These are phyloP conservation scores for Pangasius larnaudii DNA, from an alignment of 2,797 vertebrate genomes.

Conservation along the genomic window DNA sequence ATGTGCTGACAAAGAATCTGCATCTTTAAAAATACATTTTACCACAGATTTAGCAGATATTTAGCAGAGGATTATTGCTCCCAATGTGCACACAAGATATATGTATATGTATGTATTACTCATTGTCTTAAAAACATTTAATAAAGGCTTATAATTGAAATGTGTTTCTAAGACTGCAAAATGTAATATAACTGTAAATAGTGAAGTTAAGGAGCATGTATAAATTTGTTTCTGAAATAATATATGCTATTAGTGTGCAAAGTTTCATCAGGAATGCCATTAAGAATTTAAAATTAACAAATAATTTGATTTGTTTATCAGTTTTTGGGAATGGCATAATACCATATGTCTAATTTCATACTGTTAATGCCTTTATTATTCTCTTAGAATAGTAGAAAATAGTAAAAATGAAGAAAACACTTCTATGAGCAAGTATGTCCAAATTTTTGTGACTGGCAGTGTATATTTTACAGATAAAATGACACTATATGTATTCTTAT, in stretches of 20 bases:
- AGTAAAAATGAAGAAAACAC: not conserved
- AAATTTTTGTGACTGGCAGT: too few species aligned
- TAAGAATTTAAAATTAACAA: not conserved
- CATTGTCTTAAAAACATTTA: not conserved
- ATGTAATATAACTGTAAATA: not conserved
- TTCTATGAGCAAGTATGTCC: not conserved
- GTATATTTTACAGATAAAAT: not conserved
- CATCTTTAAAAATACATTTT: not conserved
- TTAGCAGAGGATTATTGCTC: not conserved
- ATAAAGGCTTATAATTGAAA: not conserved
- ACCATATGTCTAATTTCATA: not conserved
- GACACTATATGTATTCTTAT: not conserved
- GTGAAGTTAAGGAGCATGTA: not conserved
- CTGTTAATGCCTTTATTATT: not conserved
- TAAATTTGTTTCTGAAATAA: not conserved
- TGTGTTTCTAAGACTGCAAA: not conserved
- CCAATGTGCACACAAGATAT: not conserved
- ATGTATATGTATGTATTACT: not conserved
- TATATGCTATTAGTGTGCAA: not conserved
- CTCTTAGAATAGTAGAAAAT: not conserved
- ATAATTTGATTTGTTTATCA: not conserved
- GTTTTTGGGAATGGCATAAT: not conserved
- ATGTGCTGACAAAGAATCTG: conserved; percentile 9
- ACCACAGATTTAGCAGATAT: not conserved
- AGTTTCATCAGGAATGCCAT: not conserved